phyloP scores from a whole-genome alignment of 2,113 vertebrate genomes.

The Hemiscyllium ocellatum region DNA sequence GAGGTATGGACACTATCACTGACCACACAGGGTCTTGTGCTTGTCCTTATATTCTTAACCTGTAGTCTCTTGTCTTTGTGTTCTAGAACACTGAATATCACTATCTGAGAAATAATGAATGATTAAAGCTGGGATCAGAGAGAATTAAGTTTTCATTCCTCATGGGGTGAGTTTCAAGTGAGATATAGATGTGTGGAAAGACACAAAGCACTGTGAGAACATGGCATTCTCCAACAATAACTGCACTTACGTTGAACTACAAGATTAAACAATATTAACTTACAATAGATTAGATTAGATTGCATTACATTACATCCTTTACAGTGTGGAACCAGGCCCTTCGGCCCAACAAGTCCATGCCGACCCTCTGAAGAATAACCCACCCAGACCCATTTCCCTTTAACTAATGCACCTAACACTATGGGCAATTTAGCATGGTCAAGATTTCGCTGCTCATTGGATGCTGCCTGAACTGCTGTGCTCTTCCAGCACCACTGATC shows the following conservation, averaged over 20 bases:
- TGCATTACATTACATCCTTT: too few species aligned
- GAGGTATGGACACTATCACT: too few species aligned
- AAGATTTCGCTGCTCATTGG: too few species aligned
- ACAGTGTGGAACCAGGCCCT: too few species aligned
- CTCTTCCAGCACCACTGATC: too few species aligned
- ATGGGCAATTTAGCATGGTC: too few species aligned
- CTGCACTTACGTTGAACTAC: background rate
- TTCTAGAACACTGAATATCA: background rate
- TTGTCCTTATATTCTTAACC: background rate
- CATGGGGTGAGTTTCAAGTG: background rate
- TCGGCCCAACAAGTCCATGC: too few species aligned
- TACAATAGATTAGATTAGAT: background rate
- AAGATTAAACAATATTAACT: background rate
- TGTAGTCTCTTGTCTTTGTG: background rate
- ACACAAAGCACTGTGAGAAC: background rate
- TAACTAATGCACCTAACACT: too few species aligned
- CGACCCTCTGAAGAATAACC: too few species aligned
- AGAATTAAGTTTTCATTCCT: background rate
- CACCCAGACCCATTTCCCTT: too few species aligned
- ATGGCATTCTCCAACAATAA: background rate
- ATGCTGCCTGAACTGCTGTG: too few species aligned
- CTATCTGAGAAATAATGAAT: background rate
- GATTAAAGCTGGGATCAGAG: background rate
- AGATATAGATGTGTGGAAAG: background rate
- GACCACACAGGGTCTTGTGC: too few species aligned